Evolutionary conservation across 2,113 vertebrate genomes (phyloP).

Genomic region (Spheniscus mendiculus): DNA sequence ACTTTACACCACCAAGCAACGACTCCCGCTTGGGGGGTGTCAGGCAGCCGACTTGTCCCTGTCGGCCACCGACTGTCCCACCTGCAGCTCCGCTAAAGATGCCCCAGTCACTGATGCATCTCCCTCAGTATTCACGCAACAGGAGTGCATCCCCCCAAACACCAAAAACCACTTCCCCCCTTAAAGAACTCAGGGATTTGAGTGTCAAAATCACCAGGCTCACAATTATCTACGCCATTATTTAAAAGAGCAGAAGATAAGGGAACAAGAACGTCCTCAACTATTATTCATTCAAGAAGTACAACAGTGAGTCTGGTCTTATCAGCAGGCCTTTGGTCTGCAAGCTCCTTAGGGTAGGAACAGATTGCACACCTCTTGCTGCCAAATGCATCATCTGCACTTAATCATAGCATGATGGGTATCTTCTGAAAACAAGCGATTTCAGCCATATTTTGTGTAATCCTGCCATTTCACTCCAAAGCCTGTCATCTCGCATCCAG

Average conservation of each 20-base stretch:
- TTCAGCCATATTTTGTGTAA: background rate
- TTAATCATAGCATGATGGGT: background rate
- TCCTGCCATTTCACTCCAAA: background rate
- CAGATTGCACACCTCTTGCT: background rate
- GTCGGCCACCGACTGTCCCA: fast-evolving
- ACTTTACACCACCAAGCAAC: background rate
- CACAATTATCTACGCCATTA: background rate
- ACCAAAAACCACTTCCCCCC: background rate
- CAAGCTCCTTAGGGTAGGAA: background rate
- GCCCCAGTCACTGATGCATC: background rate
- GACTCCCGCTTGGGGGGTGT: background rate
- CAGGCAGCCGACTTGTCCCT: background rate
- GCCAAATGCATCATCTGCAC: constrained; percentile 9
- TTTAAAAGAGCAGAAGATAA: background rate
- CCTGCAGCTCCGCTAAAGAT: background rate
- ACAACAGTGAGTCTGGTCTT: background rate
- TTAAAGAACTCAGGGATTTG: background rate
- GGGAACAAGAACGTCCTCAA: background rate
- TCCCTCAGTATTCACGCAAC: fast-evolving
- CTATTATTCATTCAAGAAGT: background rate
- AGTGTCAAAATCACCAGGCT: background rate
- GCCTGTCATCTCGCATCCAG: background rate
- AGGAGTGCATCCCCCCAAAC: background rate
- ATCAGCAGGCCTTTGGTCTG: background rate
- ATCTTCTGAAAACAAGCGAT: background rate